Evolutionary conservation across 92 coral and sea anemone genomes (phyloP), one percentile per base, ranked within the genome.

Genomic region (Epizoanthus scotinus): DNA sequence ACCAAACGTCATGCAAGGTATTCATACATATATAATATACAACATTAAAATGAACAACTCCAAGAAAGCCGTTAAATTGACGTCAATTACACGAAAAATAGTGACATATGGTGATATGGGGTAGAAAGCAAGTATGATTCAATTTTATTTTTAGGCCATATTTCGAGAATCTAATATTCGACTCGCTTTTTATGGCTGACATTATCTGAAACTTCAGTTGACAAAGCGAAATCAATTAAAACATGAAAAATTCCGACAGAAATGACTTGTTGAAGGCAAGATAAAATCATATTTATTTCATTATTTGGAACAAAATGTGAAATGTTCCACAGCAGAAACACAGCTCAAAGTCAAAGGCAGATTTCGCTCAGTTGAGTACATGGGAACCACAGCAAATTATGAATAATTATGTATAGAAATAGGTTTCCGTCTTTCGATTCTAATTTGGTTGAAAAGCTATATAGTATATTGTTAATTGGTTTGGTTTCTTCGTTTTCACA

Each of bases 31-130:
- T 44, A 44, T 12, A 44, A 44, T 44, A 44, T 44, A 44, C 28
- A n/a, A 9, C 79, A 73, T 59, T 58, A 58, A 75, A 75, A 58
- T 58, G 67, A 75, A 59, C 81, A 75, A 75, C 67, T 58, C 55
- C 12, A 9, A 59, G 8, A 8, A 56, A 57, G 64, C 80, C 44
- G 80, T 52, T 20, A 67, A 34, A 34, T 34, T 28, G 67, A 75
- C 49, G 67, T 28, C 8, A 73, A 73, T 56, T 28, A 26, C 31
- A 55, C 7, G 36, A 55, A 73, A 71, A 29, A 73, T 20, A 56
- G 79, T 47, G 13, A 22, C 47, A 36, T 58, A 7, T 58, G 21
- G 38, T 34, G 53, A 36, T 58, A 7, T 58, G 21, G 38, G 54
- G 53, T 14, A 38, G 56, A 59, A 59, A 75, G 34, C 8, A 75